Base-by-base conservation (phyloP, 2,888 invertebrate species). In the Drosophila demipolita region DNA sequence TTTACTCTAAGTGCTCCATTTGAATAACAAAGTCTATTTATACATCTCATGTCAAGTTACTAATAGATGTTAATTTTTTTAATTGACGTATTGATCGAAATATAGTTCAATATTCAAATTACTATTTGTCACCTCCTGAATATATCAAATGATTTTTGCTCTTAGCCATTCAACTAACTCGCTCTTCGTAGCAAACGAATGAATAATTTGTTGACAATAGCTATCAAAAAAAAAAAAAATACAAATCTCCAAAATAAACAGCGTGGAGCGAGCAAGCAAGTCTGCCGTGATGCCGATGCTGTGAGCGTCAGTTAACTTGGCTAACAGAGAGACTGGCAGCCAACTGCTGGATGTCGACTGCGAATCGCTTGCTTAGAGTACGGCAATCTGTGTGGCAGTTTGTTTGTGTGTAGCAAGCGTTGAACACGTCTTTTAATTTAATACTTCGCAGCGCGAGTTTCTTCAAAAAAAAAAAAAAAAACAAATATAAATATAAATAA, bases 361-460 rank as follows among this genome's bases (percentile, higher is more conserved):
- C 59, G 15, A 26, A 62, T 58, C 63, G 73, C 65, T 52, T 61
- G 74, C 72, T 78, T 68, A 45, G 59, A 69, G 66, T 38, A 20
- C n/a, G 66, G 62, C 58, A 75, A 73, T 71, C 55, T 67, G 54
- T 67, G 70, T 70, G 82, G 72, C 79, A 86, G 85, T 86, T 72
- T 75, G 73, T 67, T 68, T 66, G 65, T 53, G 68, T 80, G 67
- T 45, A 75, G 79, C 82, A 75, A 61, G 58, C 68, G 77, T 64
- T 72, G 54, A 80, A 82, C 87, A 86, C 83, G 81, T 85, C 54
- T 65, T 59, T 50, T 38, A 23, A 12, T 50, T 26, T 15, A 3
- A 15, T 15, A 26, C 45, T 63, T 53, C 64, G 66, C 59, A 20
- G 7, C 64, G 62, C 48, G 48, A 52, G 55, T 49, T 65, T 29